Conservation (phyloP, 2,113 vertebrate genomes). For the Nothoprocta pentlandii region DNA sequence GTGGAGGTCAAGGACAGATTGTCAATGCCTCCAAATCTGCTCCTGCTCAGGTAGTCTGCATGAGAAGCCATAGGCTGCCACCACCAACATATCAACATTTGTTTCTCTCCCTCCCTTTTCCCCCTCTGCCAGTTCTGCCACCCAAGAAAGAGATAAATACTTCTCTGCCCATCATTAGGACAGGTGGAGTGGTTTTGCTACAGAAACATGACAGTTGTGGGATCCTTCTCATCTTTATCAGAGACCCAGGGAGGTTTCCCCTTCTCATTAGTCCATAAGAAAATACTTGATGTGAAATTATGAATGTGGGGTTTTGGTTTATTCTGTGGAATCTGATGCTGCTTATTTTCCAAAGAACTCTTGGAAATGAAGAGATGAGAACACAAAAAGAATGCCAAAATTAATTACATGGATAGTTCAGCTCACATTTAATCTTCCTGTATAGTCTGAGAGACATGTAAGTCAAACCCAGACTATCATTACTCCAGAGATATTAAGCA, state of each 20-base stretch:
- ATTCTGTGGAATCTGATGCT: background rate
- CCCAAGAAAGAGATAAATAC: background rate
- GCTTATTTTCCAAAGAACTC: background rate
- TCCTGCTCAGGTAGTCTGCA: background rate
- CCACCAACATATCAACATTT: background rate
- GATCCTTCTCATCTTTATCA: background rate
- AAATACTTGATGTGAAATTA: background rate
- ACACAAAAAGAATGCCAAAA: background rate
- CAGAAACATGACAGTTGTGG: background rate
- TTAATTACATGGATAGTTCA: conserved; percentile 2
- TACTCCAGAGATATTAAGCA: background rate
- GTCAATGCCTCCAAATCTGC: background rate
- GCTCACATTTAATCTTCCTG: background rate
- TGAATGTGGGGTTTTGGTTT: background rate
- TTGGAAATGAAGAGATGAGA: background rate
- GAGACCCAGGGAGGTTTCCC: background rate
- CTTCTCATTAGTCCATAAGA: background rate
- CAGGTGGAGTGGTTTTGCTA: background rate
- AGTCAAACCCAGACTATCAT: background rate
- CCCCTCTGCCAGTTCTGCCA: background rate
- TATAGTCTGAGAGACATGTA: background rate
- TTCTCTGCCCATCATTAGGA: background rate
- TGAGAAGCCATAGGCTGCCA: background rate
- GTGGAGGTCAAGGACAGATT: background rate
- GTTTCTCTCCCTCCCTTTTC: background rate